Base-by-base conservation (phyloP, 2,113 vertebrate genomes). In the Mesembrinibis cayennensis region DNA sequence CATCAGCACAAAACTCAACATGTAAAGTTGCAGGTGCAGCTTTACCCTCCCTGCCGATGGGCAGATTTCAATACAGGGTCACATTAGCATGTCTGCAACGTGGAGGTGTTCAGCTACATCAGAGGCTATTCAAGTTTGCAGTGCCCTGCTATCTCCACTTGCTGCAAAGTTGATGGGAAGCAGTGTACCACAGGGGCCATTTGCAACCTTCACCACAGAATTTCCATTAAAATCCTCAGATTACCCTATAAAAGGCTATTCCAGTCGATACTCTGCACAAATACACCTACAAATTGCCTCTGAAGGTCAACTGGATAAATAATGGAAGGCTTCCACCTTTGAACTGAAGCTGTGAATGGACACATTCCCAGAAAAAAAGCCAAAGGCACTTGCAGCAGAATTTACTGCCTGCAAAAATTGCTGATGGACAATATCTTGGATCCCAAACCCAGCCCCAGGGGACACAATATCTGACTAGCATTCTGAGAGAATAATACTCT, bases 221-320 rank as follows among this genome's bases (percentile, higher is more conserved):
- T 71, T 81, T 30, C 85, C 67, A 89, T 88, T 11, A 87, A 49
- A 78, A 91, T 87, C 53, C 84, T 63, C 67, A 26, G 90, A 56
- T 91, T 82, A 77, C 58, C 50, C 55, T 49, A 7, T 15, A 83
- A 89, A 80, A 74, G 40, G 40, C 77, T 47, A 84, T 66, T 82
- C 76, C 79, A 87, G 82, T 10, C 72, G 84, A 85, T 7, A 15
- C 34, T 52, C 56, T 74, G 63, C 72, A 90, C 76, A 95, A 85
- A 82, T 5, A 91, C 62, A 82, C 65, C 81, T 77, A 36, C 59
- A 78, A 87, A 87, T 32, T 62, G 87, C 86, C 62, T 80, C 77
- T 89, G 90, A 74, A 89, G 70, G 95, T 95, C 95, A 95, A 76
- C 69, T 6, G 72, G 89, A 95, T 85, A 92, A 96, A 95, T 92